Evolutionary conservation across 2,888 invertebrate genomes (phyloP).

Genomic region (Sturmia bella): DNA sequence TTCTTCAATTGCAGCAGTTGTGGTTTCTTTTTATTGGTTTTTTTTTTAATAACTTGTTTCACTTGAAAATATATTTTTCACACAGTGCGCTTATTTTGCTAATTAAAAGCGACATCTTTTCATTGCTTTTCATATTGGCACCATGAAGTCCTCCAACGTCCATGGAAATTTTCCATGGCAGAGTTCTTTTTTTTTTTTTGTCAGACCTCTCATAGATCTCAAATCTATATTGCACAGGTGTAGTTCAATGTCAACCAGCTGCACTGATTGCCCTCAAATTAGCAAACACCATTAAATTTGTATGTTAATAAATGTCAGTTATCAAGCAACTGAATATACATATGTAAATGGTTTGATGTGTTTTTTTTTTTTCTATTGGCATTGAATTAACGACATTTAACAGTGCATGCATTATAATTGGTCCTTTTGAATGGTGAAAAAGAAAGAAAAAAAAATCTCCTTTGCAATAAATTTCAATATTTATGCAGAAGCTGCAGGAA

Average conservation of each 20-base stretch:
- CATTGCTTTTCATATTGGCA: not conserved
- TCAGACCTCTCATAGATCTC: not conserved
- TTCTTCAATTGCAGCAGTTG: slow-evolving; percentile 1
- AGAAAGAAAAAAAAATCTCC: too few relatives aligned
- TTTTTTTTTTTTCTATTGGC: too few relatives aligned
- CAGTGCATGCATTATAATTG: slow-evolving; percentile 2
- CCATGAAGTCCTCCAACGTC: not conserved
- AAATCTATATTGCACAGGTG: too few relatives aligned
- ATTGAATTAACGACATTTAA: slow-evolving; percentile 6
- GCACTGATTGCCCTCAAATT: not conserved
- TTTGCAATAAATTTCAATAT: too few relatives aligned
- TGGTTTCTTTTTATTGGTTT: not conserved
- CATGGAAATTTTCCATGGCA: slow-evolving; percentile 8
- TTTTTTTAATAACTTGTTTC: slow-evolving; percentile 9
- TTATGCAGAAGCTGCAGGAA: too few relatives aligned
- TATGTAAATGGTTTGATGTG: not conserved
- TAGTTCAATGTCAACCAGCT: slow-evolving; percentile 29
- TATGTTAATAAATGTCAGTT: not conserved
- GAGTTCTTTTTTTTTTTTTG: not conserved
- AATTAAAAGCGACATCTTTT: slow-evolving; percentile 24
- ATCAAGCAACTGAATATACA: not conserved
- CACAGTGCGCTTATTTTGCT: slow-evolving; percentile 7
- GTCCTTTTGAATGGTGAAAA: not conserved
- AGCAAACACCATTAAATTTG: not conserved
- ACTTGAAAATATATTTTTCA: too few relatives aligned